Conservation (phyloP, 2,888 invertebrate species). For the Conus canariensis region DNA sequence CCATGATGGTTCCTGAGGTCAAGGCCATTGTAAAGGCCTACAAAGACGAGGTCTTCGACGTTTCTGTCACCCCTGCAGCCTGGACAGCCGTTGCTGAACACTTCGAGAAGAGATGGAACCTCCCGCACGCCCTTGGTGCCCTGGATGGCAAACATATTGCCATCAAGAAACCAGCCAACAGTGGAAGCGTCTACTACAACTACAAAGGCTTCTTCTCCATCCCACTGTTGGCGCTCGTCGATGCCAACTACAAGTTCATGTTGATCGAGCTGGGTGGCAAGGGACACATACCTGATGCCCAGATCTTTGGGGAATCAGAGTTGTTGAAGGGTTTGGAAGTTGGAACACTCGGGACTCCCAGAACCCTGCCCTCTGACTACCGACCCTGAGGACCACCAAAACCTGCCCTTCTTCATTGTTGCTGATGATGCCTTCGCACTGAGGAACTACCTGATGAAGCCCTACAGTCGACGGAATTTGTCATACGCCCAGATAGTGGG, state of each 20-base stretch:
- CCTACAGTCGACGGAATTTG: neutral
- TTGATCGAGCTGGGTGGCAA: neutral
- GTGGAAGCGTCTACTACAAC: neutral
- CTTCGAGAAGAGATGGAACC: neutral
- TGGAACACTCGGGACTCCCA: neutral
- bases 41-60: no score
- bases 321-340: neutral
- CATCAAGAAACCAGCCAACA: neutral
- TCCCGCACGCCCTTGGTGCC: neutral
- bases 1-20: no score
- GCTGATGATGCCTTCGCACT: neutral
- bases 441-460: neutral
- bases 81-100: neutral
- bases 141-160: neutral
- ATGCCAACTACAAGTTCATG: neutral
- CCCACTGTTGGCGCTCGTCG: neutral
- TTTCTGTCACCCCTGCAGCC: neutral
- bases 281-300: neutral
- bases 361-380: neutral
- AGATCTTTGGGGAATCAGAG: neutral
- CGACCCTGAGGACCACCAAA: neutral
- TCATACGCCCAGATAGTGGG: neutral
- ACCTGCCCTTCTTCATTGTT: neutral
- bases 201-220: neutral
- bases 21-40: no score